Evolutionary conservation across 2,113 vertebrate genomes (phyloP).

Genomic region (Zosterops borbonicus): DNA sequence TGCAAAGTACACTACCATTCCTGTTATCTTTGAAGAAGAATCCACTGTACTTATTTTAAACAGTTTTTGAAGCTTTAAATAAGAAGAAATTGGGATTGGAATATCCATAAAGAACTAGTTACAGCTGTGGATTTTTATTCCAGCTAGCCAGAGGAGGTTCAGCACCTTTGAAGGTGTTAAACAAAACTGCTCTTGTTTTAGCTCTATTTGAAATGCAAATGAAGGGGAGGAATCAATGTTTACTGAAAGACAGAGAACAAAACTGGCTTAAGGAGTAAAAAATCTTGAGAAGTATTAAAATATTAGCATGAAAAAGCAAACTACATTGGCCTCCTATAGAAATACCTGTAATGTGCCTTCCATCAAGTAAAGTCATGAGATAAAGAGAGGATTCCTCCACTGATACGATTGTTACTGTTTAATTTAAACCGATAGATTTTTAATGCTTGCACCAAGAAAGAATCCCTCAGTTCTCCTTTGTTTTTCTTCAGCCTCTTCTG

Average conservation of each 20-base stretch:
- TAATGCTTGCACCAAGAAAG: neutral
- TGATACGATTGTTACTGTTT: neutral
- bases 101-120: constrained; percentile 27
- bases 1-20: neutral
- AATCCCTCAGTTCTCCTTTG: neutral
- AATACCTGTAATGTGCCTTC: neutral
- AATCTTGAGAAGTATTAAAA: neutral
- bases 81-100: neutral
- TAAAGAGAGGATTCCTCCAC: neutral
- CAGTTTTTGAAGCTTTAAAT: constrained; percentile 4
- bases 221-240: neutral
- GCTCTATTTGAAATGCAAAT: constrained; percentile 4
- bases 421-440: neutral
- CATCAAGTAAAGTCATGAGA: neutral
- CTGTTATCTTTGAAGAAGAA: constrained; percentile 18
- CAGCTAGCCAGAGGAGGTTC: constrained; percentile 42
- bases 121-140: constrained; percentile 44
- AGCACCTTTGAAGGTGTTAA: constrained; percentile 24
- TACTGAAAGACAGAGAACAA: constrained; percentile 8
- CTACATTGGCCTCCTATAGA: neutral
- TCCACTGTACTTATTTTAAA: constrained; percentile 7
- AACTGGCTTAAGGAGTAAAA: constrained; percentile 27
- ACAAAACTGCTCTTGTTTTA: constrained; percentile 11
- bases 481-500: neutral
- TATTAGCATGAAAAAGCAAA: neutral